Conservation (phyloP, 2,888 invertebrate species). For the Enchytraeus crypticus region DNA sequence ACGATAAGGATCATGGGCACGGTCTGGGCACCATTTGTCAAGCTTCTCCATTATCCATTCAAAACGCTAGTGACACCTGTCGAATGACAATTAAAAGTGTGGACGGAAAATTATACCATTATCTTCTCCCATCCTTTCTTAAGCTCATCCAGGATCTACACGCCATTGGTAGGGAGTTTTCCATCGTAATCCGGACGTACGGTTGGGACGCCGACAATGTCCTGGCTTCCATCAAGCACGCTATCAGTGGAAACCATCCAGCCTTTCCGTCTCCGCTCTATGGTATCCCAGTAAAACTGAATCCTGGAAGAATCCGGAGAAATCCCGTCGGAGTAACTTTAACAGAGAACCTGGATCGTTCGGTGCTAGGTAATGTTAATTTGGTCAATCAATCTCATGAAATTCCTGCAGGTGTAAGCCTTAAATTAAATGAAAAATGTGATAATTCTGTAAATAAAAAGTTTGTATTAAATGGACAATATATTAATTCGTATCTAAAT, state of each 20-base stretch:
- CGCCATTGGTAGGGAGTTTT: constrained; percentile 35
- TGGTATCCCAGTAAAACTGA: constrained; percentile 30
- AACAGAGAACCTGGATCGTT: too few relatives aligned
- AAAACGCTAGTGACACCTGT: constrained; percentile 12
- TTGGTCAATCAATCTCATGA: constrained; percentile 1
- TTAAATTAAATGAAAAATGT: background rate
- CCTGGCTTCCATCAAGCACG: constrained; percentile 11
- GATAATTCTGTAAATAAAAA: background rate
- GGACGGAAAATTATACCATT: constrained; percentile 41
- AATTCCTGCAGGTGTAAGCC: background rate
- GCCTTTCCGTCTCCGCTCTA: constrained; percentile 31
- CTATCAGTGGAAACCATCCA: constrained; percentile 32
- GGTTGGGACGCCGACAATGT: constrained; percentile 42
- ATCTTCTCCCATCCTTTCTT: constrained; percentile 44
- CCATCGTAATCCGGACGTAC: constrained; percentile 43
- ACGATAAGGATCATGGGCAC: too few relatives aligned
- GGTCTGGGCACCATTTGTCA: background rate
- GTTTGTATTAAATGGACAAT: too few relatives aligned
- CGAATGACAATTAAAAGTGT: constrained; percentile 34
- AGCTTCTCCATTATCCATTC: background rate
- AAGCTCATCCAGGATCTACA: constrained; percentile 35
- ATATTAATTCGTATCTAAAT: too few relatives aligned
- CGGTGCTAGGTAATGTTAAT: constrained; percentile 21
- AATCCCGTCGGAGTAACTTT: too few relatives aligned
- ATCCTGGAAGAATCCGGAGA: constrained; percentile 33